Evolutionary conservation across 1,140 invertebrate genomes (phyloP).

Genomic region (Habropoda laboriosa): DNA sequence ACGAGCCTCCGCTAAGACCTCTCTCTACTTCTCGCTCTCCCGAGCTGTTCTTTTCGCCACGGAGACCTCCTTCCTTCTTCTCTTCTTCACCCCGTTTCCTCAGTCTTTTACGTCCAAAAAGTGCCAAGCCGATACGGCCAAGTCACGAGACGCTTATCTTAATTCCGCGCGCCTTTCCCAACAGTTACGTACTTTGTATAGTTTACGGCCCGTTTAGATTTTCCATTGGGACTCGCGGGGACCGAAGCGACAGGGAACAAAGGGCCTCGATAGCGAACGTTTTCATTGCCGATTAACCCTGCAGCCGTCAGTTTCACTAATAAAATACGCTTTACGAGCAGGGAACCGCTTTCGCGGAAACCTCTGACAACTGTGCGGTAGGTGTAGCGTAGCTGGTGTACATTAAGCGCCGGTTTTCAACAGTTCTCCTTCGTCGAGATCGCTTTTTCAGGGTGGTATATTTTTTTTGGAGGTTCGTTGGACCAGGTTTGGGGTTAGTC

Average conservation of each 20-base stretch:
- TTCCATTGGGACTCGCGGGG: neutral
- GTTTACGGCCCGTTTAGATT: slow-evolving; percentile 44
- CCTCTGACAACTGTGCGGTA: neutral
- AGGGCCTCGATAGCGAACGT: slow-evolving; percentile 32
- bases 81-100: neutral
- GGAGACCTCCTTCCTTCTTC: neutral
- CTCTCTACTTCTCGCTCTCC: slow-evolving; percentile 8
- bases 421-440: neutral
- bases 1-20: slow-evolving; percentile 24
- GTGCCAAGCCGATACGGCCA: slow-evolving; percentile 17
- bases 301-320: slow-evolving; percentile 4
- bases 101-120: slow-evolving; percentile 39
- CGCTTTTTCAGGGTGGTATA: no score
- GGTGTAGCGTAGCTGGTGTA: neutral
- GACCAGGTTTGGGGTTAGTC: no score
- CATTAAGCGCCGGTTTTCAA: neutral
- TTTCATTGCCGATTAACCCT: slow-evolving; percentile 42
- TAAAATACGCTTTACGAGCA: slow-evolving; percentile 35
- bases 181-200: slow-evolving; percentile 50
- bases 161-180: slow-evolving; percentile 29
- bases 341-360: neutral
- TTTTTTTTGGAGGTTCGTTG: no score
- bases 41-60: neutral
- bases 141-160: slow-evolving; percentile 51
- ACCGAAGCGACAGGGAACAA: slow-evolving; percentile 15